These are phyloP conservation scores for Cepaea hortensis DNA, from an alignment of 2,888 invertebrate genomes.

Conservation along the genomic window DNA sequence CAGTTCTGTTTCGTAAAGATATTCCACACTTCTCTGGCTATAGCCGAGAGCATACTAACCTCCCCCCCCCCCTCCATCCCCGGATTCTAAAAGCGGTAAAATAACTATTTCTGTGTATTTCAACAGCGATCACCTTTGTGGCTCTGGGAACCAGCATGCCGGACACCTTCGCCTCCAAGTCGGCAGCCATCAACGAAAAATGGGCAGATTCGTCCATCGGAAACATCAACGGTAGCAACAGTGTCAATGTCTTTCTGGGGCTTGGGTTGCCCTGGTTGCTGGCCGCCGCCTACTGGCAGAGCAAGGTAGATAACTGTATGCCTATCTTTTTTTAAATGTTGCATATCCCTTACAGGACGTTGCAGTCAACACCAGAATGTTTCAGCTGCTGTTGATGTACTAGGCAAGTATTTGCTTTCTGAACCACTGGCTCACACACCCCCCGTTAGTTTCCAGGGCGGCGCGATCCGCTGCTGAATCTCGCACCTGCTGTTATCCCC, in stretches of 20 bases:
- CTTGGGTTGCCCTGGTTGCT: constrained; percentile 81
- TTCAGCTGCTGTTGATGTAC: too few relatives aligned
- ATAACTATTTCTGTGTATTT: neutral
- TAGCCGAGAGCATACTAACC: too few relatives aligned
- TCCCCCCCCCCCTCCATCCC: too few relatives aligned
- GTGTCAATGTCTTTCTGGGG: constrained; percentile 82
- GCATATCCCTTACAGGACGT: too few relatives aligned
- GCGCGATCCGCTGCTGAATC: too few relatives aligned
- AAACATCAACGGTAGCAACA: constrained; percentile 82
- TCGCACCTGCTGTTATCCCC: too few relatives aligned
- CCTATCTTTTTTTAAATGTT: too few relatives aligned
- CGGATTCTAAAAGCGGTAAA: too few relatives aligned
- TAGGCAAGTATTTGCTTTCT: too few relatives aligned
- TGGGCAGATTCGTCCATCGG: constrained; percentile 81
- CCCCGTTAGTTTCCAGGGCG: neutral
- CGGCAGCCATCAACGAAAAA: constrained; percentile 80
- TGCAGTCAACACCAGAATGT: too few relatives aligned
- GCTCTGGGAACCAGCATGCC: constrained; percentile 81
- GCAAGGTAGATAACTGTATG: constrained; percentile 57
- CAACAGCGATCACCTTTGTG: constrained; percentile 77
- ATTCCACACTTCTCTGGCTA: too few relatives aligned
- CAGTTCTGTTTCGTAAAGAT: too few relatives aligned
- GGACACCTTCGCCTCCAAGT: constrained; percentile 81
- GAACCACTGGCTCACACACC: neutral
- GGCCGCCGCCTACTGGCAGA: constrained; percentile 78